Evolutionary conservation across 2,888 invertebrate species (phyloP), one percentile per base, ranked within the genome.

Genomic region (Caenorhabditis panamensis): DNA sequence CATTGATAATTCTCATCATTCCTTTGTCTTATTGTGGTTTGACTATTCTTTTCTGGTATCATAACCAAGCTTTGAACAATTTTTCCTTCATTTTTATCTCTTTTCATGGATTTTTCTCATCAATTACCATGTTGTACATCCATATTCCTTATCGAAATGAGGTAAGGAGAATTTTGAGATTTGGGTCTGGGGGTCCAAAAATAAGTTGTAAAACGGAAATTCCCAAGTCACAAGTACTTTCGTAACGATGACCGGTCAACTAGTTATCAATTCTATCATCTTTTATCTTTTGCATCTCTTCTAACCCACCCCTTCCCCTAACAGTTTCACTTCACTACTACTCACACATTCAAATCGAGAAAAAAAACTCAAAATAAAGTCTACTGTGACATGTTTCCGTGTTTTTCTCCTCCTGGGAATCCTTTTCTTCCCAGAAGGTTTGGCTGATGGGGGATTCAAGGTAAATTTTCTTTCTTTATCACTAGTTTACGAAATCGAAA

Each of bases 281-380:
- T 49, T 18, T 49, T 9, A 24, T 51, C 22, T 49, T 13, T 9
- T 36, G 36, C 11, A 36, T 53, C 51, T 28, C 54, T 28, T 28
- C n/a, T 11, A 28, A 3, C 28, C 18, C 5, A 3, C 4, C 49
- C 28, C 26, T 28, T 26, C 28, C 54, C 3, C 9, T 53, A 4
- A 22, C 16, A 26, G 2, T 3, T 16, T 9, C 26, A 41, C 26
- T 11, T 26, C 3, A 5, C 5, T n/a, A 26, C 5, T n/a, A n/a
- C n/a, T 16, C 16, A 13, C 54, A 54, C 1, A 2, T 16, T n/a
- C 16, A 6, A 26, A n/a, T 6, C 54, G n/a, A n/a, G n/a, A n/a
- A n/a, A 26, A 54, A 18, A 26, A 54, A 37, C 51, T 64, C 64
- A 64, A 64, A 64, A 64, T 64, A 64, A 64, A 64, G 64, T 64